Conservation (phyloP, 1,140 invertebrate species). For the Paraescarpia echinospica region DNA sequence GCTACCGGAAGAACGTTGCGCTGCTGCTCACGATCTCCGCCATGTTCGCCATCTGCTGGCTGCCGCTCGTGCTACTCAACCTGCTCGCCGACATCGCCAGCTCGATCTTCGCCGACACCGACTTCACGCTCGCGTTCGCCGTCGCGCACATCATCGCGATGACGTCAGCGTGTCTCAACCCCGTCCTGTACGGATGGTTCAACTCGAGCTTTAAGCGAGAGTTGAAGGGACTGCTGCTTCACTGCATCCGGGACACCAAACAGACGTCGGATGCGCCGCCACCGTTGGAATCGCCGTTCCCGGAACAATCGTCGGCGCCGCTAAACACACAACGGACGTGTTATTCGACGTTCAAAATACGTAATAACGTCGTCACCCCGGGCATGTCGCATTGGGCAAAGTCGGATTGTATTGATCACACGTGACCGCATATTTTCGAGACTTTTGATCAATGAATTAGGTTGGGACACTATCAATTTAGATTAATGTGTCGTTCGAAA, state of each 20-base stretch:
- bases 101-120: conserved; percentile 36
- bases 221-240: conserved; percentile 46
- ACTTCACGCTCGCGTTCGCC: conserved; percentile 63
- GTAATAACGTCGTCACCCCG: neutral
- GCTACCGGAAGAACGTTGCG: conserved; percentile 62
- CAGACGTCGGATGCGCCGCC: neutral
- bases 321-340: neutral
- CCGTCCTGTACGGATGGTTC: conserved; percentile 73
- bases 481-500: neutral
- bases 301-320: neutral
- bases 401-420: neutral
- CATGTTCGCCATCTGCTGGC: conserved; percentile 59
- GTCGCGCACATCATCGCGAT: conserved; percentile 80
- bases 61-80: conserved; percentile 64
- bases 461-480: neutral
- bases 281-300: neutral
- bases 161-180: conserved; percentile 84
- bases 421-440: neutral
- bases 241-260: neutral
- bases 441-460: neutral
- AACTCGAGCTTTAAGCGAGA: conserved; percentile 69
- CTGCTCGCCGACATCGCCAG: conserved; percentile 54
- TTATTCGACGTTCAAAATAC: neutral
- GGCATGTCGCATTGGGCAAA: neutral
- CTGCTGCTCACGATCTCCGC: conserved; percentile 59